phyloP scores from a whole-genome alignment of 2,888 invertebrate species.

The Abrostola triplasia region DNA sequence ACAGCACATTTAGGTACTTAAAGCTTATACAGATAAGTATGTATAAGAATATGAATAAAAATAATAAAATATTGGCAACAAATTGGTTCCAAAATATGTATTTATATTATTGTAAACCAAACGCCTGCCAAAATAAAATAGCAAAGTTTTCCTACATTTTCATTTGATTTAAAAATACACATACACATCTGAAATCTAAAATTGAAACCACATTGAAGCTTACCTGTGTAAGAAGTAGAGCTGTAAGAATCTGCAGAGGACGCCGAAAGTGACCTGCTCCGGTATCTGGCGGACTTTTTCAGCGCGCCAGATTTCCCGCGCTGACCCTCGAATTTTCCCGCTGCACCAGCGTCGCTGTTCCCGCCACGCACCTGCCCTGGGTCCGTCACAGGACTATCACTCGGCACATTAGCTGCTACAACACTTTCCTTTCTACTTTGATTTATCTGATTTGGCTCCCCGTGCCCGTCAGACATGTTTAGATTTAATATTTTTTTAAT shows the following conservation, averaged over 20 bases:
- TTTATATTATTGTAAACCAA: not conserved
- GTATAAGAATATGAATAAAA: too few species aligned
- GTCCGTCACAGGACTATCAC: slow-evolving; percentile 93
- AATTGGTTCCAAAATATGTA: not conserved
- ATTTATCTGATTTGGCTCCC: slow-evolving; percentile 74
- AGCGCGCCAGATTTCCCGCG: slow-evolving; percentile 91
- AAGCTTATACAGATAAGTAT: too few species aligned
- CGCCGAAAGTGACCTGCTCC: slow-evolving; percentile 96
- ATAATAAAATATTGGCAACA: too few species aligned
- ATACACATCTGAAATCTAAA: not conserved
- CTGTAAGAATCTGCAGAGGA: slow-evolving; percentile 98
- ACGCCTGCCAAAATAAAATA: not conserved
- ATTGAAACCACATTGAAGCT: slow-evolving; percentile 50
- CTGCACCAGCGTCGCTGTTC: slow-evolving; percentile 71
- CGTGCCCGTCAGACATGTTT: slow-evolving; percentile 81
- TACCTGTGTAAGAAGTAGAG: slow-evolving; percentile 91
- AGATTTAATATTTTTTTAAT: slow-evolving; percentile 36
- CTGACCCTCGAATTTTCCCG: slow-evolving; percentile 82
- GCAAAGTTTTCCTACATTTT: not conserved
- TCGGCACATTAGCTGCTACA: slow-evolving; percentile 86
- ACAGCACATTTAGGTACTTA: too few species aligned
- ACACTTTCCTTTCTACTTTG: slow-evolving; percentile 79
- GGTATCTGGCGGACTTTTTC: slow-evolving; percentile 95
- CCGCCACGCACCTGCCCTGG: slow-evolving; percentile 90
- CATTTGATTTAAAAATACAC: not conserved